Evolutionary conservation across 2,797 vertebrate species (phyloP), one percentile per base, ranked within the genome.

Genomic region (Otus scops): DNA sequence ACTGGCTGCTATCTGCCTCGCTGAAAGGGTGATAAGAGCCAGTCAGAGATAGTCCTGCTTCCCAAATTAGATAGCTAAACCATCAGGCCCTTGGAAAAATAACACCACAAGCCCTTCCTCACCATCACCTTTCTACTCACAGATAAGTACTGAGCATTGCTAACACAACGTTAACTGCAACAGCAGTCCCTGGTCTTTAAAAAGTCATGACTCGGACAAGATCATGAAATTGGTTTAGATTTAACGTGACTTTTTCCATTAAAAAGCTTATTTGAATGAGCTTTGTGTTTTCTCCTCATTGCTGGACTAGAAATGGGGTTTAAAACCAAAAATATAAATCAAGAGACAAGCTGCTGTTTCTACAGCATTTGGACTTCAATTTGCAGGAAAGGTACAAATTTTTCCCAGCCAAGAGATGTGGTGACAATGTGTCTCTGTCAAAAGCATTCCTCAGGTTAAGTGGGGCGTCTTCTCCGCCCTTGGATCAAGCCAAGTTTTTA

Each of bases 1-100:
- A 7, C 89, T 92, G 91, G 91, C 89, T 76, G 77, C 89, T 96
- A 82, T 90, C 95, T 93, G 85, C 83, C 89, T 61, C 5, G 60
- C 92, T 95, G 96, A 96, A 97, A 97, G 95, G 81, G 86, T 93
- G 97, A 96, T 94, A 97, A 96, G 81, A 93, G 93, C 45, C 75
- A 88, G 94, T 45, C 70, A 8, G 79, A 94, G 96, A 95, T 76
- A 94, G 83, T 64, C 69, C 43, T 7, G 28, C 80, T 91, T 85
- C 95, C 93, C 88, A 95, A 93, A 95, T 95, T 95, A 95, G 89
- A 95, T 21, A 91, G 90, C 43, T 71, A 60, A 96, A 93, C 9
- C 23, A 88, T 65, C 89, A 79, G 90, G 57, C 71, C 64, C 87
- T 90, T 71, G 56, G 87, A 93, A 96, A 96, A 92, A 92, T 59